Base-by-base conservation (phyloP, 1,140 invertebrate genomes). In the Drosophila orosa region DNA sequence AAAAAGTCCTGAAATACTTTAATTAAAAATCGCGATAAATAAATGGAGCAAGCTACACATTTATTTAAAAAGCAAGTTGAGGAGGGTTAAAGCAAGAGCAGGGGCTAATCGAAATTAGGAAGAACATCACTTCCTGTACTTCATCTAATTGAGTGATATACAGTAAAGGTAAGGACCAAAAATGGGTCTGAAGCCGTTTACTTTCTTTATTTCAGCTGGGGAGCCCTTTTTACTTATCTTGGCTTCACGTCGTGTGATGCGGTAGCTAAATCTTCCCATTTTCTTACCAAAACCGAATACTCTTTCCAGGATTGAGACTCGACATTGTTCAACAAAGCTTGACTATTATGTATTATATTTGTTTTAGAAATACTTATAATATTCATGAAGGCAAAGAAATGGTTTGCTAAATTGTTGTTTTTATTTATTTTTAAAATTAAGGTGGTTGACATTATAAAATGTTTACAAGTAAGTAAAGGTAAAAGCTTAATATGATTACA, bases 221-320 rank as follows among this genome's bases (percentile, higher is more conserved):
- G 19, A 25, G 22, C 56, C 45, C 50, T 44, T 79, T 59, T 52
- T 62, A 47, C 61, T 52, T 45, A 63, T 54, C 73, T 61, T 58
- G 48, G 42, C 29, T 62, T 69, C 59, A 80, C 67, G 76, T 84
- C 72, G 66, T 69, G 72, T 57, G 24, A 55, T 77, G 73, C 77
- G 77, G 62, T 69, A 74, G 66, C 73, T 80, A 74, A 55, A 85
- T 77, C 76, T 73, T 27, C 10, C 15, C 42, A 33, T 65, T 73
- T 40, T 44, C 45, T 4, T 12, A 15, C 25, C 42, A 19, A 35
- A 25, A 17, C 25, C 19, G 29, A 35, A 74, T 75, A 65, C 72
- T 37, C 57, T 74, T 22, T 29, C 31, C 1, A 10, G 17, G 1
- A 9, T 9, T 9, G 5, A 12, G 7, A 4, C 27, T 3, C 1